Evolutionary conservation across 2,113 vertebrate genomes (phyloP), one percentile per base, ranked within the genome.

Genomic region (Lophura nycthemera): DNA sequence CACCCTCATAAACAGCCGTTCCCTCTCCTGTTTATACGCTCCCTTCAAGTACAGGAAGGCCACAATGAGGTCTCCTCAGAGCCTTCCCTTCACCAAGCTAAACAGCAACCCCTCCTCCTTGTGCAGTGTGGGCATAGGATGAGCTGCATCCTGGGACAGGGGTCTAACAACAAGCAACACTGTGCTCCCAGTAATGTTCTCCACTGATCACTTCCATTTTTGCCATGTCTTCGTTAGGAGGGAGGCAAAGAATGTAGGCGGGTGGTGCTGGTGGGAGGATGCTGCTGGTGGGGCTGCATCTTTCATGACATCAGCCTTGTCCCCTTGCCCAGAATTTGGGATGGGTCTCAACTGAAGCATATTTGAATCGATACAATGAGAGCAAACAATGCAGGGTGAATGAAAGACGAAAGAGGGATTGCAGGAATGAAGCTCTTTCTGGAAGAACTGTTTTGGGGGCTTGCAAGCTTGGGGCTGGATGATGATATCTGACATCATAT

Each of bases 261-360:
- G 91, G 81, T 92, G 89, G 84, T 91, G 89, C 74, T 91, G 92
- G 75, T 94, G 84, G 74, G 91, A 93, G 86, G 81, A 85, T 38
- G 12, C 54, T 92, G 82, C n/a, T 3, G 70, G 61, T 88, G 88
- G 79, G 48, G 72, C 72, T 82, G 83, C 76, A 77, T 56, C 92
- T 3, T 50, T 57, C 43, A 88, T 96, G 86, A 96, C 84, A 92
- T 96, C 95, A 95, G 78, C 0, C 18, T 66, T 95, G 96, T 94
- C 88, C 54, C 40, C 24, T 27, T 85, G 92, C 94, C 94, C 65
- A 0, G 90, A 93, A 84, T 83, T 92, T 95, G 94, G 95, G 96
- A 95, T 95, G 90, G 94, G 94, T 79, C 75, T 93, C 12, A 57
- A 56, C 43, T 36, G 88, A 69, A 94, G 91, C 77, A 85, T 60